These are phyloP conservation scores for Conus canariensis DNA, from an alignment of 2,888 invertebrate species.

Conservation along the genomic window DNA sequence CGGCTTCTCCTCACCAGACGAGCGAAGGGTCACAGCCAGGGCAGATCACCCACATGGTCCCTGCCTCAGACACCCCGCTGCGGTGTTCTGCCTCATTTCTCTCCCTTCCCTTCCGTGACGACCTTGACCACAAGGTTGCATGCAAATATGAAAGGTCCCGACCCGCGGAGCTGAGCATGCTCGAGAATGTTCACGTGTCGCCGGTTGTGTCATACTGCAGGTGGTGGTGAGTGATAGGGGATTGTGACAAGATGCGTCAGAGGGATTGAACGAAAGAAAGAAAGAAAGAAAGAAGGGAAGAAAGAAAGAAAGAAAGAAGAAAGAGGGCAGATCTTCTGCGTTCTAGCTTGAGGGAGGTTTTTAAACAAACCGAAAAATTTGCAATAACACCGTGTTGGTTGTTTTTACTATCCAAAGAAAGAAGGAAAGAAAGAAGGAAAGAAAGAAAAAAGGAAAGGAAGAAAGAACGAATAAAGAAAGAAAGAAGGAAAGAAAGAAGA, in stretches of 20 bases:
- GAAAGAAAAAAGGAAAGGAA: no score
- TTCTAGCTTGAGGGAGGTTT: no score
- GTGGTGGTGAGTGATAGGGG: neutral
- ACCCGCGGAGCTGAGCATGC: neutral
- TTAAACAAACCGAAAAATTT: no score
- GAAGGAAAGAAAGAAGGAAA: no score
- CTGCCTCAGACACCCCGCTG: conserved; percentile 24
- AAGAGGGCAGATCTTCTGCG: no score
- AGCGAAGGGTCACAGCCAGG: conserved; percentile 32
- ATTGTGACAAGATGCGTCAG: neutral
- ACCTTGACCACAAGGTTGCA: conserved; percentile 34
- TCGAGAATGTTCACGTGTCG: neutral
- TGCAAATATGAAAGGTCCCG: neutral
- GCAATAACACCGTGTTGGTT: no score
- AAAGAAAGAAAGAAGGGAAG: neutral
- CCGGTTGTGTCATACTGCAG: conserved; percentile 18
- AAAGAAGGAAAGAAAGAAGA: neutral
- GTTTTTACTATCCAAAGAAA: no score
- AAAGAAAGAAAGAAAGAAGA: no score
- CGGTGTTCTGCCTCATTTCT: conserved; percentile 35
- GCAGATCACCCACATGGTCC: conserved; percentile 40
- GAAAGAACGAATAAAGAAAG: neutral
- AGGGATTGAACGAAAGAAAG: neutral
- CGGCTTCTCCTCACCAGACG: conserved; percentile 1
- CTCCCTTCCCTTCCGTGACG: conserved; percentile 34